phyloP scores from a whole-genome alignment of 1,140 invertebrate species.

The Brachionus plicatilis region DNA sequence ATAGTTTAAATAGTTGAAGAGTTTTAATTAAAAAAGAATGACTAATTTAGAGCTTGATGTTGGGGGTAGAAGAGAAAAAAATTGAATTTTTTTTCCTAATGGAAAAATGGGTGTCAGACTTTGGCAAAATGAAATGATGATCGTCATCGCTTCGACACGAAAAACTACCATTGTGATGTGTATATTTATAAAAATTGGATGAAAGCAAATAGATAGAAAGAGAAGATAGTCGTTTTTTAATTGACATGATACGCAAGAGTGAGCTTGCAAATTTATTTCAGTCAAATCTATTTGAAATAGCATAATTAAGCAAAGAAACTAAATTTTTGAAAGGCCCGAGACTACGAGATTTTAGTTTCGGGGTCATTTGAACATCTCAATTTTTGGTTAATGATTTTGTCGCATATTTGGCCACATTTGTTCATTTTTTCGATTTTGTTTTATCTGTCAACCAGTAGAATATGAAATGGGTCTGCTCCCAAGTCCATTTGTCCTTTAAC shows the following conservation, averaged over 20 bases:
- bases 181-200: constrained; percentile 10
- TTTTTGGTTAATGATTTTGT: not conserved
- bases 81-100: not conserved
- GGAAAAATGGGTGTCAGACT: not conserved
- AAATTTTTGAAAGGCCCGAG: not conserved
- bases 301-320: not conserved
- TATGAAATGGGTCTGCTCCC: not conserved
- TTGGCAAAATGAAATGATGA: not conserved
- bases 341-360: not conserved
- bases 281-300: not conserved
- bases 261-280: constrained; percentile 13
- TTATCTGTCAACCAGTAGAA: not conserved
- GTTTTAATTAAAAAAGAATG: constrained; percentile 11
- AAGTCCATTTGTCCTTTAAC: not conserved
- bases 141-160: not conserved
- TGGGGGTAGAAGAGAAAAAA: not conserved
- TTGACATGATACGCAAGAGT: constrained; percentile 39
- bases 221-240: constrained; percentile 15
- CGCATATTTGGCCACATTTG: not conserved
- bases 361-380: constrained; percentile 19
- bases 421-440: not conserved
- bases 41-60: not conserved
- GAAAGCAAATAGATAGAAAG: not conserved
- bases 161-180: constrained; percentile 1
- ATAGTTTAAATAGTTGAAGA: not conserved